These are phyloP conservation scores for Epirrita christyi DNA, from an alignment of 2,888 invertebrate genomes.

Conservation along the genomic window DNA sequence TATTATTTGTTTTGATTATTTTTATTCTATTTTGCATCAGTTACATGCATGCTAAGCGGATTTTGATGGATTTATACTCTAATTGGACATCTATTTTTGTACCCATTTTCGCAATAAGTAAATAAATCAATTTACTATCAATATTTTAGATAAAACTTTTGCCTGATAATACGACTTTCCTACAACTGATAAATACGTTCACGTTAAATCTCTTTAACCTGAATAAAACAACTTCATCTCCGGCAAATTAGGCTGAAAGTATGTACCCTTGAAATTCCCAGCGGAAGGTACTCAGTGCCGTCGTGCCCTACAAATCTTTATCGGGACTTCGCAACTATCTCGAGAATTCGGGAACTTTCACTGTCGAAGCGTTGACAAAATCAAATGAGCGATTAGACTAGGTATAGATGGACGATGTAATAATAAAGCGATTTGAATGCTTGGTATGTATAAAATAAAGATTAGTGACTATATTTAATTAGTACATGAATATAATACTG, in stretches of 20 bases:
- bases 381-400: conserved; percentile 18
- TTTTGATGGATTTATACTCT: too few species aligned
- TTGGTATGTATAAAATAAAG: too few species aligned
- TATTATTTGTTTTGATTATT: too few species aligned
- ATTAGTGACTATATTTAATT: too few species aligned
- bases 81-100: too few species aligned
- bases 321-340: conserved; percentile 26
- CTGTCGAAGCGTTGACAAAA: conserved; percentile 2
- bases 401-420: neutral
- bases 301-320: conserved; percentile 25
- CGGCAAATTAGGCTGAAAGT: conserved; percentile 15
- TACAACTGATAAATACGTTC: neutral
- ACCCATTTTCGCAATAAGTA: too few species aligned
- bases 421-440: neutral
- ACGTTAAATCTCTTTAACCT: conserved; percentile 12
- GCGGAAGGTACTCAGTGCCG: conserved; percentile 10
- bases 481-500: too few species aligned
- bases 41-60: too few species aligned
- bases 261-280: conserved; percentile 30
- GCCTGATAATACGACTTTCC: neutral
- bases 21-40: too few species aligned
- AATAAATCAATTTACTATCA: too few species aligned
- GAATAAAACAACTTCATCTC: conserved; percentile 16
- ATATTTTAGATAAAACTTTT: too few species aligned
- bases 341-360: conserved; percentile 21